Conservation (phyloP, 2,888 invertebrate genomes). For the Trichopria drosophilae region DNA sequence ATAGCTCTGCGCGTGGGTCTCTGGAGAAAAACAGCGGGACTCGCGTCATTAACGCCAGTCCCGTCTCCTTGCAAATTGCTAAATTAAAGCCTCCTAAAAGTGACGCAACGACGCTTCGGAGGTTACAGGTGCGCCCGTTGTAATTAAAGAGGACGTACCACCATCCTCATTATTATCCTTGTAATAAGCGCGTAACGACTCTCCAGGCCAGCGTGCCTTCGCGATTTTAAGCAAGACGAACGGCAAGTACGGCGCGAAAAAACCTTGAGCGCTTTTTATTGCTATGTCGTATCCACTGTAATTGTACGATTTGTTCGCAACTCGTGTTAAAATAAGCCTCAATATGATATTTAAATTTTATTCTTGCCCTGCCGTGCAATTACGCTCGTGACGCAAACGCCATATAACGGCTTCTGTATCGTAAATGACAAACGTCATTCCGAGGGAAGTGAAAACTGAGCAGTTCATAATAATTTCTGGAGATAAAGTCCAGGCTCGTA, state of each 20-base stretch:
- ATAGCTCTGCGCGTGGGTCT: too few species aligned
- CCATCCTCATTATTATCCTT: slow-evolving; percentile 33
- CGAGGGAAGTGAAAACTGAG: too few species aligned
- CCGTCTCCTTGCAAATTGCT: slow-evolving; percentile 30
- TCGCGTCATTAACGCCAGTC: slow-evolving; percentile 32
- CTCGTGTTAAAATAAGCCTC: too few species aligned
- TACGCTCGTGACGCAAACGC: too few species aligned
- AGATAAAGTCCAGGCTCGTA: too few species aligned
- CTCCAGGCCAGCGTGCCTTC: too few species aligned
- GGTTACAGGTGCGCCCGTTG: slow-evolving; percentile 19
- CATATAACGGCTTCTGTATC: too few species aligned
- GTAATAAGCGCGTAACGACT: slow-evolving; percentile 27
- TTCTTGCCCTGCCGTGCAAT: too few species aligned
- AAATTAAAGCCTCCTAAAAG: slow-evolving; percentile 36
- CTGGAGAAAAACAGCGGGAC: too few species aligned
- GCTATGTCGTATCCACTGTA: slow-evolving; percentile 1
- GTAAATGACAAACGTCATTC: too few species aligned
- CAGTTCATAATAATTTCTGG: too few species aligned
- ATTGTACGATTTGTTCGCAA: slow-evolving; percentile 25
- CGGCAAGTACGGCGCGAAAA: slow-evolving; percentile 1
- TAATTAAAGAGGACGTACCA: slow-evolving; percentile 37
- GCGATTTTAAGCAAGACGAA: slow-evolving; percentile 24
- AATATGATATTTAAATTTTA: too few species aligned
- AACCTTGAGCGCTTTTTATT: slow-evolving; percentile 7
- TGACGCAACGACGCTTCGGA: slow-evolving; percentile 24